A percentile compares a stretch with the other conserved stretches of the same genome.
Conservation (phyloP, 2,888 invertebrate genomes). For the Trichopoda pennipes region DNA sequence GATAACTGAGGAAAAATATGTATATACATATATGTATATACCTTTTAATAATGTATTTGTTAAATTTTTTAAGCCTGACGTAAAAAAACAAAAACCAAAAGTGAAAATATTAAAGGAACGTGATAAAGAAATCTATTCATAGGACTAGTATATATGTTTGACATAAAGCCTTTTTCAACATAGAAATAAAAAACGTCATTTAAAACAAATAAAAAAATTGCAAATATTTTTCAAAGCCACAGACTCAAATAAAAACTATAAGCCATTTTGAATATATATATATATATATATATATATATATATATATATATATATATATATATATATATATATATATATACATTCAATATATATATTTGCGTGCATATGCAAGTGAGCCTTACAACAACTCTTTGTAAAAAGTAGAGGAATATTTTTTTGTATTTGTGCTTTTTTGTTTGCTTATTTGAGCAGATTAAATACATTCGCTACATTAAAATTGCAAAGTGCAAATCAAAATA, state of each 20-base stretch:
- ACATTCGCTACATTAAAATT: constrained; percentile 54
- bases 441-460: constrained; percentile 52
- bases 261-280: neutral
- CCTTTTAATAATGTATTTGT: no score
- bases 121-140: neutral
- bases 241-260: neutral
- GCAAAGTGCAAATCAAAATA: constrained; percentile 44
- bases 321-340: no score
- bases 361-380: neutral
- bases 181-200: constrained; percentile 2
- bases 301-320: no score
- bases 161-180: constrained; percentile 3
- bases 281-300: no score
- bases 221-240: neutral
- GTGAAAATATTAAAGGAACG: constrained; percentile 15
- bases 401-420: neutral
- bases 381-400: neutral
- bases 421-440: neutral
- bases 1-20: no score
- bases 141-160: constrained; percentile 15
- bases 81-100: constrained; percentile 5
- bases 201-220: neutral
- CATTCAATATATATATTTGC: no score
- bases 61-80: neutral
- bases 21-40: no score